Conservation (phyloP, 2,113 vertebrate genomes). For the Bettongia penicillata region DNA sequence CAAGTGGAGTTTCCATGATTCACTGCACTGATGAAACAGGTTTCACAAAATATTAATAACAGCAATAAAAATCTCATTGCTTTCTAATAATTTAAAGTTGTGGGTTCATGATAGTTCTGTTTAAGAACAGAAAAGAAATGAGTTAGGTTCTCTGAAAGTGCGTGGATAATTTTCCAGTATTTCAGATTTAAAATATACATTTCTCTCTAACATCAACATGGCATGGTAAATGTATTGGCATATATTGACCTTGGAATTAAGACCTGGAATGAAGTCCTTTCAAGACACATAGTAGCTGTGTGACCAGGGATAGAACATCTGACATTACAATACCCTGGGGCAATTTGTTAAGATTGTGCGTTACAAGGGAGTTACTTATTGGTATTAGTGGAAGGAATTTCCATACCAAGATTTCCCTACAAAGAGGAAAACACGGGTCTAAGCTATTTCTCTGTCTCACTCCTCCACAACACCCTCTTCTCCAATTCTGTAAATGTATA, state of each 20-base stretch:
- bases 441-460: background rate
- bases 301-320: background rate
- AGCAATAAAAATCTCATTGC: background rate
- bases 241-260: background rate
- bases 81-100: background rate
- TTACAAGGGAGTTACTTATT: background rate
- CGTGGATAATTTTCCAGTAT: background rate
- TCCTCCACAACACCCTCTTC: background rate
- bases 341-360: background rate
- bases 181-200: background rate
- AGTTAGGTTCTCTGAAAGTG: background rate
- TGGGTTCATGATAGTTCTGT: background rate
- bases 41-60: background rate
- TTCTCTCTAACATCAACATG: background rate
- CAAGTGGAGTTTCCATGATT: background rate
- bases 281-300: background rate
- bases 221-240: background rate
- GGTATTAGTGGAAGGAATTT: background rate
- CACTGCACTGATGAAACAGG: background rate
- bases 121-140: background rate
- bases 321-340: no score
- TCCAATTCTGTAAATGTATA: background rate
- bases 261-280: background rate
- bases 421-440: background rate
- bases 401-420: background rate